Conservation (phyloP, 2,888 invertebrate genomes). For the Eupithecia dodoneata region DNA sequence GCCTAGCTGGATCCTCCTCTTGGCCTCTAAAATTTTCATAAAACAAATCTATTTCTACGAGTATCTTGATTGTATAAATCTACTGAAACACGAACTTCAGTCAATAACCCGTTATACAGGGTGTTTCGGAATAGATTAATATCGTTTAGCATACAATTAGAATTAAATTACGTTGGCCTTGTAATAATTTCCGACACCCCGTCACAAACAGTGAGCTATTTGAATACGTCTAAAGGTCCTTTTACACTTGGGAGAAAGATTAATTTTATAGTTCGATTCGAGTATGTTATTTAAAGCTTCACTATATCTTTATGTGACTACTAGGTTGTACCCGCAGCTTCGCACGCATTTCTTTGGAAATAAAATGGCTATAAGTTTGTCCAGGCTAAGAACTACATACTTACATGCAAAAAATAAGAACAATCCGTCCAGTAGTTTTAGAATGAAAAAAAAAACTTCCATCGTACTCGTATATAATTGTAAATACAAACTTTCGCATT, state of each 20-base stretch:
- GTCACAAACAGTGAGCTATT: constrained; percentile 10
- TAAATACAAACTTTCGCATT: too few relatives aligned
- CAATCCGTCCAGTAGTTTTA: too few relatives aligned
- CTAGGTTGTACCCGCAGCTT: too few relatives aligned
- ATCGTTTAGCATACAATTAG: constrained; percentile 16
- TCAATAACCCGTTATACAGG: constrained; percentile 3
- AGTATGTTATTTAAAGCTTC: background rate
- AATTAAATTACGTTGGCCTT: constrained; percentile 9
- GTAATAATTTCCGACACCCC: constrained; percentile 15
- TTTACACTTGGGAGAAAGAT: background rate
- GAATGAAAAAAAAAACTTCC: too few relatives aligned
- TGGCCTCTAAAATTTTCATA: background rate
- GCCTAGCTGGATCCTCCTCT: too few relatives aligned
- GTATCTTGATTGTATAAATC: background rate
- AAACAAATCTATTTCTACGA: background rate
- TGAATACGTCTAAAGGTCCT: background rate
- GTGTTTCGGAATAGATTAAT: constrained; percentile 10
- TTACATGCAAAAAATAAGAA: too few relatives aligned
- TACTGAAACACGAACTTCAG: constrained; percentile 8
- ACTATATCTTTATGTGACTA: too few relatives aligned
- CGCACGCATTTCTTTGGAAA: too few relatives aligned
- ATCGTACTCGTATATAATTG: too few relatives aligned
- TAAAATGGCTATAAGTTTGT: too few relatives aligned
- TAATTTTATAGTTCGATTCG: background rate
- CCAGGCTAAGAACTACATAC: too few relatives aligned